A percentile compares a stretch with the other conserved stretches of the same genome.
These are phyloP conservation scores for Ichneumoninae sp. DNA, from an alignment of 2,888 invertebrate genomes.

Conservation along the genomic window DNA sequence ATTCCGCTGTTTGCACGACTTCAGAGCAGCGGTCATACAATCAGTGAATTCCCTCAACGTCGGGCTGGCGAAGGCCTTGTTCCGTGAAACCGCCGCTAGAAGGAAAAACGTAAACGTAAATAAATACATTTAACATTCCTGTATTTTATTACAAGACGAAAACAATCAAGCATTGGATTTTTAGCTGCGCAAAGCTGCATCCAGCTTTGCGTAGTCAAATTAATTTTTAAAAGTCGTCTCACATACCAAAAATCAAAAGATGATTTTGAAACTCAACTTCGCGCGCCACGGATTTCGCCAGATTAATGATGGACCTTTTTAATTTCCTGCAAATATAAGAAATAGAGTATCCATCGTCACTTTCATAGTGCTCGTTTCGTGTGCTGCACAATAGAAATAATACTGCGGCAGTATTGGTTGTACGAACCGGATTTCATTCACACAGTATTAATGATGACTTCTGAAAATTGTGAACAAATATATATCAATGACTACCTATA, in stretches of 20 bases:
- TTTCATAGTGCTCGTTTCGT: background rate
- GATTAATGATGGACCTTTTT: background rate
- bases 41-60: background rate
- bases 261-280: background rate
- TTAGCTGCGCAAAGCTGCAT: no score
- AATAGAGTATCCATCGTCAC: background rate
- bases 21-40: conserved; percentile 1
- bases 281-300: background rate
- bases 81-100: background rate
- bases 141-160: background rate
- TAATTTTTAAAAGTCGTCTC: no score
- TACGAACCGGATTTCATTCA: conserved; percentile 17
- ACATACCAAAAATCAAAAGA: no score
- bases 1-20: conserved; percentile 13
- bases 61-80: background rate
- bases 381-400: background rate
- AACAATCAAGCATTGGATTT: background rate
- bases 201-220: no score
- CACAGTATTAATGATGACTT: background rate
- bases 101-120: background rate
- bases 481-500: no score
- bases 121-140: background rate
- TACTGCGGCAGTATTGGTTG: background rate
- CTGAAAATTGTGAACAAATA: no score
- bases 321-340: conserved; percentile 15